phyloP scores from a whole-genome alignment of 37 sponge, comb jelly and placozoan genomes.

The Hormiphora californensis region DNA sequence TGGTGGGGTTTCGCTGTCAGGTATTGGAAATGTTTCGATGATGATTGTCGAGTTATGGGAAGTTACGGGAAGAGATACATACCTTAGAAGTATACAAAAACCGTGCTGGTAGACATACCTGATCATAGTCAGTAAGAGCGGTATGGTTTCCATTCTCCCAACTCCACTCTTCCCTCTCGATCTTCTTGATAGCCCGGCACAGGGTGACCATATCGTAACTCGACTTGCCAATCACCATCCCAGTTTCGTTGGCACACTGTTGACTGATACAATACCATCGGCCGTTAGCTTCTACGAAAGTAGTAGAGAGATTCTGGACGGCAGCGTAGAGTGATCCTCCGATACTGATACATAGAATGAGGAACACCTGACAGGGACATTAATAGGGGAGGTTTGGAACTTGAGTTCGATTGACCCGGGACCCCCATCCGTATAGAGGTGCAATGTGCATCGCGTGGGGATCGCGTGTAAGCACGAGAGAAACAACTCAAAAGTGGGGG shows the following conservation, averaged over 20 bases:
- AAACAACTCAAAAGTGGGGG: too few relatives aligned
- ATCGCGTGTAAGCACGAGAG: too few relatives aligned
- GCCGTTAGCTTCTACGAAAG: background rate
- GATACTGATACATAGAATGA: background rate
- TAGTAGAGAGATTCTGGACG: slow-evolving; percentile 23
- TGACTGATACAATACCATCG: background rate
- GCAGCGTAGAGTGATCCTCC: slow-evolving; percentile 11
- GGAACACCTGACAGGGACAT: background rate
- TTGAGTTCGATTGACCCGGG: too few relatives aligned
- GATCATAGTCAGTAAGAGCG: background rate
- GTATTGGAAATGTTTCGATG: too few relatives aligned
- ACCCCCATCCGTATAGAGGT: too few relatives aligned
- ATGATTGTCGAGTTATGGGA: too few relatives aligned
- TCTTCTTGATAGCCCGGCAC: background rate
- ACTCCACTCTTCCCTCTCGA: background rate
- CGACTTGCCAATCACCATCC: background rate
- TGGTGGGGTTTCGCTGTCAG: too few relatives aligned
- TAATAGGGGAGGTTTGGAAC: background rate
- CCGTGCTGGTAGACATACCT: too few relatives aligned
- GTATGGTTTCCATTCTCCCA: slow-evolving; percentile 12
- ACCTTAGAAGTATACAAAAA: too few relatives aligned
- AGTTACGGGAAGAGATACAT: too few relatives aligned
- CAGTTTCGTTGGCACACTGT: background rate
- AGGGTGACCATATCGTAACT: slow-evolving; percentile 5
- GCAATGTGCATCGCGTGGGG: too few relatives aligned